Conservation (phyloP, 2,797 vertebrate species). For the Chloroceryle inda region DNA sequence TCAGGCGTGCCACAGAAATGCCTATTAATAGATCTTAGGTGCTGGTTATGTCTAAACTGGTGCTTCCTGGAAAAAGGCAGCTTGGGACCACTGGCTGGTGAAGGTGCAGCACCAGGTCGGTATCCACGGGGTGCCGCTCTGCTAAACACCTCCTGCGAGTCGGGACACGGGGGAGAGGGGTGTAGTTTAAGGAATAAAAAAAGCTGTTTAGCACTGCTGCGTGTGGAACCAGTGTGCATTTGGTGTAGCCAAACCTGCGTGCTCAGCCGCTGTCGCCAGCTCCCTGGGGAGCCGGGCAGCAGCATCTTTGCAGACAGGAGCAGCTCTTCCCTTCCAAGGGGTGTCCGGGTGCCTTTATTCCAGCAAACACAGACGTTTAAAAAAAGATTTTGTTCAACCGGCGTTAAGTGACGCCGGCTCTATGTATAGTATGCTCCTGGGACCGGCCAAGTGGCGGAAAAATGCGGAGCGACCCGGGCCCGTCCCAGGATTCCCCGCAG, state of each 20-base stretch:
- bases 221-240: rapidly evolving
- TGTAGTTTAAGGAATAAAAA: background rate
- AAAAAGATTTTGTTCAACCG: conserved; percentile 75
- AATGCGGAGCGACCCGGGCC: background rate
- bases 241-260: rapidly evolving
- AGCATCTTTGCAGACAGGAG: background rate
- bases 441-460: conserved; percentile 48
- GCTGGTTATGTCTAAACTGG: background rate
- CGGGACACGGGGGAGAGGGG: background rate
- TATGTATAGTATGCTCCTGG: conserved; percentile 74
- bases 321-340: background rate
- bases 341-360: conserved; percentile 47
- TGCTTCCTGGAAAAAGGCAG: background rate
- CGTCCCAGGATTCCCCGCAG: background rate
- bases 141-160: background rate
- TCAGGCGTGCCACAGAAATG: background rate
- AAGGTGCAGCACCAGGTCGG: background rate
- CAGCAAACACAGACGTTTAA: conserved; percentile 69
- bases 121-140: background rate
- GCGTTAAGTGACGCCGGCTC: conserved; percentile 68
- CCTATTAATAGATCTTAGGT: background rate
- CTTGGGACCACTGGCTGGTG: rapidly evolving
- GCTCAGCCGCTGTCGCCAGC: background rate
- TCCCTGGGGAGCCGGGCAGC: background rate
- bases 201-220: background rate